Evolutionary conservation across 2,797 vertebrate genomes (phyloP), one percentile per base, ranked within the genome.

Genomic region (Gallinago stenura): DNA sequence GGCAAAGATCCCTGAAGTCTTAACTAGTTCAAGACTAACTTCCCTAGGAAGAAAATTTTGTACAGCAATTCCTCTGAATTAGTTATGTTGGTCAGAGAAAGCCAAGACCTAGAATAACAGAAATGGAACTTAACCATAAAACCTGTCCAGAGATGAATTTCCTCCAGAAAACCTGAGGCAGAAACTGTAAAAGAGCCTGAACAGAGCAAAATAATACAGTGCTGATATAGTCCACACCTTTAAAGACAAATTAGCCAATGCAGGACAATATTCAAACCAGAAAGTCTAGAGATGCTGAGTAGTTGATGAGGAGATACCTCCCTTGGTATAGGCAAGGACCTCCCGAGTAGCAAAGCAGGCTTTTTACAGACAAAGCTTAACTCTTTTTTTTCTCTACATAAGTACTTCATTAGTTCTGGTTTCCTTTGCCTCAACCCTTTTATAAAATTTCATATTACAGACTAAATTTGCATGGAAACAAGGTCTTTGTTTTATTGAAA

Each of bases 21-120:
- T 61, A 41, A 10, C 6, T 14, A 14, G 7, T 7, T 37, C 15
- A 41, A 17, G 43, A 45, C 8, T 15, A 87, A 17, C 15, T 37
- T 62, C 31, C 12, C 9, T 46, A 41, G 48, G 54, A 81, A 43
- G 51, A 46, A 83, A 64, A 41, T 5, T 12, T 33, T 66, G 16
- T 1, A 2, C 14, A 12, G 20, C 5, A 6, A 0, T 11, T 54
- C 22, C 26, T 61, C 54, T 7, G 21, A 37, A 45, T 39, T 18
- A 57, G 28, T 41, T 3, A 3, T 3, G 10, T 11, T 60, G 46
- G 31, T 15, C 37, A 30, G 17, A 56, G 39, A 71, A 50, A 82
- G 39, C 7, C 3, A 58, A 75, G 12, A 39, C 6, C 6, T 30
- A 50, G 54, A 50, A 6, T 2, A 45, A 41, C 5, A 72, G 24